Evolutionary conservation across 2,797 vertebrate genomes (phyloP).

Genomic region (Sebastes cheni): DNA sequence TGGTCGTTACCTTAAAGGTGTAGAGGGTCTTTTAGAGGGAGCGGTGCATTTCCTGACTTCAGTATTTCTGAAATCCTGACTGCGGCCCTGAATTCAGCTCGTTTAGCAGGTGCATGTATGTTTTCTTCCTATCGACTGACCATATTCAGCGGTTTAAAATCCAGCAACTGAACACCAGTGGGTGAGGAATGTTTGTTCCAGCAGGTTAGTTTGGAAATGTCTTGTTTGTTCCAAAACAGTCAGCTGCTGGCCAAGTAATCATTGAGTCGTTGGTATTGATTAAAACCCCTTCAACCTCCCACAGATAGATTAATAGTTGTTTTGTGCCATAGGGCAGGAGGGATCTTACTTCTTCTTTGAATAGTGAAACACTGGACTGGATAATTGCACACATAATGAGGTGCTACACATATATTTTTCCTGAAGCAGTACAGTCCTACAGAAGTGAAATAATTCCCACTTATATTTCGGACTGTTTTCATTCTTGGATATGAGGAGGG

Average conservation of each 20-base stretch:
- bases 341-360: constrained; percentile 8
- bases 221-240: not conserved
- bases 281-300: constrained; percentile 40
- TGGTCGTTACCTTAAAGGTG: too few relatives aligned
- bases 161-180: not conserved
- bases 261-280: constrained; percentile 46
- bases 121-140: rapidly evolving
- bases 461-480: not conserved
- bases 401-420: too few relatives aligned
- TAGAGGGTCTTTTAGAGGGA: not conserved
- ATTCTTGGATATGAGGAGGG: not conserved
- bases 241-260: constrained; percentile 33
- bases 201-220: not conserved
- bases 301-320: constrained; percentile 19
- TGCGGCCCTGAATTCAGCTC: not conserved
- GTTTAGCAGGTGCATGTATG: not conserved
- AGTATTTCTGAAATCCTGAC: not conserved
- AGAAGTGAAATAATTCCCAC: not conserved
- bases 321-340: not conserved
- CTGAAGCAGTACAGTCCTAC: too few relatives aligned
- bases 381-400: too few relatives aligned
- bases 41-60: not conserved
- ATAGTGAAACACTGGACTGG: not conserved
- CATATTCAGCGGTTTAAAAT: not conserved
- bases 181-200: not conserved